Evolutionary conservation across 2,888 invertebrate species (phyloP).

Genomic region (Onthophagus sagittarius): DNA sequence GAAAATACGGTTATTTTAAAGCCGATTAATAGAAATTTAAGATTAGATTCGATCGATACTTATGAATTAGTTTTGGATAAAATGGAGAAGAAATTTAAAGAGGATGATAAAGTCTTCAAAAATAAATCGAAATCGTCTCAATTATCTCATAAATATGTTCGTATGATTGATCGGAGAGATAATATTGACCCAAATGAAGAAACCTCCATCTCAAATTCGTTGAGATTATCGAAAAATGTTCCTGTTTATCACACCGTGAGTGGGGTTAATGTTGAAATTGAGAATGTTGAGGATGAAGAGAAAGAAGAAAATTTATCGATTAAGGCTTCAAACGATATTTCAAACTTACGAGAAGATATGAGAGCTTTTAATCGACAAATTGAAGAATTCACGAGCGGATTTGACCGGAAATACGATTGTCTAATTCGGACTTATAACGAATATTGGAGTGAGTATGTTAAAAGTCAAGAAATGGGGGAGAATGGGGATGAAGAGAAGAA

Average conservation of each 20-base stretch:
- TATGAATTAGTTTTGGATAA: constrained; percentile 17
- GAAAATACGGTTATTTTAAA: constrained; percentile 35
- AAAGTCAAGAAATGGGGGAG: constrained; percentile 17
- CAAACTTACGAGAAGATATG: constrained; percentile 32
- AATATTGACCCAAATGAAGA: constrained; percentile 25
- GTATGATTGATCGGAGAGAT: constrained; percentile 26
- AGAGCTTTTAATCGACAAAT: constrained; percentile 29
- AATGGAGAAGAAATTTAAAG: constrained; percentile 12
- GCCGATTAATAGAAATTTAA: constrained; percentile 26
- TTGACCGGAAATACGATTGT: constrained; percentile 29
- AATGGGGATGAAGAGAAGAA: background rate
- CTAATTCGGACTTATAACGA: constrained; percentile 38
- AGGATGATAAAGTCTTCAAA: background rate
- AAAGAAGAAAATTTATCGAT: constrained; percentile 26
- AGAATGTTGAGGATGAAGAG: constrained; percentile 9
- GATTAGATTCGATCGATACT: constrained; percentile 18
- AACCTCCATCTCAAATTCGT: constrained; percentile 29
- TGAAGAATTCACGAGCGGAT: constrained; percentile 29
- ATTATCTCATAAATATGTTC: constrained; percentile 27
- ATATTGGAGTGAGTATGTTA: constrained; percentile 34
- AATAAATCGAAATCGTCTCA: constrained; percentile 25
- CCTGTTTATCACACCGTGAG: constrained; percentile 29
- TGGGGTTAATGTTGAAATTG: constrained; percentile 14
- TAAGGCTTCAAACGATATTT: constrained; percentile 33
- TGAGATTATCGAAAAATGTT: constrained; percentile 33